Percentiles rank a stretch among this genome's conserved stretches.
phyloP scores from a whole-genome alignment of 2,797 vertebrate genomes.

The Ptychobarbus kaznakovi region DNA sequence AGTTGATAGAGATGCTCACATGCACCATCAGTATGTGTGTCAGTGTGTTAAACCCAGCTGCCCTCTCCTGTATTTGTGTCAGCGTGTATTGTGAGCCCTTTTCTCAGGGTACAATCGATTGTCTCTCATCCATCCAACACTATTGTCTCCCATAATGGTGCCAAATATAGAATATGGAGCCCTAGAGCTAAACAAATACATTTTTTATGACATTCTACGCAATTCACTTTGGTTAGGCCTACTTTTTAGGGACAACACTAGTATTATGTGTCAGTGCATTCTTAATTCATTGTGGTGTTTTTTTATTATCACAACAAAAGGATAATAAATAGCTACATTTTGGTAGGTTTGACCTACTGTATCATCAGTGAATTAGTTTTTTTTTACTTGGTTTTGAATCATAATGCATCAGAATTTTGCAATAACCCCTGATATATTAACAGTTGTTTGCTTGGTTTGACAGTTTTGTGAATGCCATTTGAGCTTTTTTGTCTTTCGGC shows the following conservation, averaged over 20 bases:
- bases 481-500: constrained; percentile 7
- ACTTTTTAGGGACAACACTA: constrained; percentile 54
- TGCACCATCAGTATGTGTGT: constrained; percentile 39
- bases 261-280: constrained; percentile 57
- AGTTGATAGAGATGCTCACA: background rate
- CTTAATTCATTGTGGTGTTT: background rate
- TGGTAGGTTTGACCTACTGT: background rate
- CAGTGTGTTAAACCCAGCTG: constrained; percentile 62
- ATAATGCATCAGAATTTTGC: background rate
- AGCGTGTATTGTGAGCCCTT: constrained; percentile 66
- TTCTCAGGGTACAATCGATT: constrained; percentile 65
- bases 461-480: background rate
- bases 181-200: constrained; percentile 42
- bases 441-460: background rate
- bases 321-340: background rate
- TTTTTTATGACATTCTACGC: constrained; percentile 47
- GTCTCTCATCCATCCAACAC: constrained; percentile 39
- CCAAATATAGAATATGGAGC: constrained; percentile 46
- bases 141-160: constrained; percentile 66
- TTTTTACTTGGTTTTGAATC: background rate
- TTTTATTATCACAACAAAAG: background rate
- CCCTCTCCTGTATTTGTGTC: constrained; percentile 65
- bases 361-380: background rate
- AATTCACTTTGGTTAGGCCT: constrained; percentile 11
- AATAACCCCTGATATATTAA: background rate